These are phyloP conservation scores for Gymnocheta viridis DNA, from an alignment of 2,888 invertebrate species.

Conservation along the genomic window DNA sequence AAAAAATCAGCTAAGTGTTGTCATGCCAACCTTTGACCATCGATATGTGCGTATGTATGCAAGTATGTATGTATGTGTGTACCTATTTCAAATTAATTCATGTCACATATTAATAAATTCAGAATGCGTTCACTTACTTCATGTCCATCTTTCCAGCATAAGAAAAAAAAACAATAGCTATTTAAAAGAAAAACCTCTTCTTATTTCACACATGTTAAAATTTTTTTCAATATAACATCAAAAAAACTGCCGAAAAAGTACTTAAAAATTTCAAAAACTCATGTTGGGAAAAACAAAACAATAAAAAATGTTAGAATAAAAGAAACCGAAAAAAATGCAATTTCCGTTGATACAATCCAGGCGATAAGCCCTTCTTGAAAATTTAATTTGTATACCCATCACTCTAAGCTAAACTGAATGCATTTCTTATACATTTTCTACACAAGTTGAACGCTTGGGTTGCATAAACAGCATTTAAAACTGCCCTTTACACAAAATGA, in stretches of 20 bases:
- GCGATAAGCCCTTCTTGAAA: not conserved
- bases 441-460: not conserved
- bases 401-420: not conserved
- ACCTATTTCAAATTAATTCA: conserved; percentile 35
- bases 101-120: conserved; percentile 56
- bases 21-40: too few species aligned
- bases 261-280: conserved; percentile 34
- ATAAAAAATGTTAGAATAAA: conserved; percentile 35
- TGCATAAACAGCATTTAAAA: not conserved
- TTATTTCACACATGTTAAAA: conserved; percentile 58
- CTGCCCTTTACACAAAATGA: conserved; percentile 14
- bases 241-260: conserved; percentile 53
- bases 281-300: conserved; percentile 42
- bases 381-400: not conserved
- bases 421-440: not conserved
- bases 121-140: conserved; percentile 7
- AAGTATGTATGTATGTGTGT: not conserved
- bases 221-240: conserved; percentile 40
- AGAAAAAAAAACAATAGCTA: not conserved
- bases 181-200: conserved; percentile 25
- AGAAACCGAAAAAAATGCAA: conserved; percentile 22
- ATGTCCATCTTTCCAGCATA: not conserved
- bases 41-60: too few species aligned
- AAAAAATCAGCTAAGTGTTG: too few species aligned
- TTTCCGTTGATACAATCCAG: not conserved